These are phyloP conservation scores for Drosophila lacertosa DNA, from an alignment of 1,140 invertebrate species.

Conservation along the genomic window DNA sequence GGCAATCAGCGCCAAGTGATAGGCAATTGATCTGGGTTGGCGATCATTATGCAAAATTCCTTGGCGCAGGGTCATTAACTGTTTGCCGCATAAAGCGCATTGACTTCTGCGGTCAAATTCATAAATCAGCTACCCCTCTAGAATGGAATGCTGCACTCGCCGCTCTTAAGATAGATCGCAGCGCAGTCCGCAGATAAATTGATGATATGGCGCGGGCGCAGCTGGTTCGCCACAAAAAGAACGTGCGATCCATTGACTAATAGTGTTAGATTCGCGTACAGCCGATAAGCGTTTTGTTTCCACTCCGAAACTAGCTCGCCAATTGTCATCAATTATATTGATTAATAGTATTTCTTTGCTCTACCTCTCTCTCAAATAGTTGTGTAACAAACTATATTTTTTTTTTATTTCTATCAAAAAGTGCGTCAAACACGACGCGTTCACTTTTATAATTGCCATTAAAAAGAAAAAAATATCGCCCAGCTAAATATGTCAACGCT, in stretches of 20 bases:
- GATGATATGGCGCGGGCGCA: slow-evolving; percentile 66
- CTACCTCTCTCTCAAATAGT: slow-evolving; percentile 15
- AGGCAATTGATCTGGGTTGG: slow-evolving; percentile 32
- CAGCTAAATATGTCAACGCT: slow-evolving; percentile 43
- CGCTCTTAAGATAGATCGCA: slow-evolving; percentile 44
- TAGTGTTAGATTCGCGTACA: slow-evolving; percentile 71
- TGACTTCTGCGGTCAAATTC: slow-evolving; percentile 72
- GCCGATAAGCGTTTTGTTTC: slow-evolving; percentile 74
- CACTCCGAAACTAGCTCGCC: slow-evolving; percentile 44
- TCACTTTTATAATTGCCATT: slow-evolving; percentile 36
- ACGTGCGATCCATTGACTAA: slow-evolving; percentile 67
- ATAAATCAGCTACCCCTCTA: slow-evolving; percentile 62
- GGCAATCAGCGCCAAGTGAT: slow-evolving; percentile 36
- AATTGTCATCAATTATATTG: slow-evolving; percentile 80
- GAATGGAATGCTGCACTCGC: slow-evolving; percentile 65
- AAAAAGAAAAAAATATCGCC: slow-evolving; percentile 34
- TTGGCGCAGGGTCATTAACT: slow-evolving; percentile 73
- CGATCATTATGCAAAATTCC: slow-evolving; percentile 49
- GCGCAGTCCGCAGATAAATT: slow-evolving; percentile 60
- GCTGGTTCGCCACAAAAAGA: slow-evolving; percentile 12
- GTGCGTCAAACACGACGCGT: slow-evolving; percentile 32
- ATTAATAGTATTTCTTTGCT: slow-evolving; percentile 55
- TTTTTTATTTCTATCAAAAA: not conserved
- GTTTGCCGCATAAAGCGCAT: slow-evolving; percentile 35
- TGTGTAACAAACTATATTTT: slow-evolving; percentile 9